Evolutionary conservation across 1,140 invertebrate species (phyloP).

Genomic region (Drosophila mojavensis): DNA sequence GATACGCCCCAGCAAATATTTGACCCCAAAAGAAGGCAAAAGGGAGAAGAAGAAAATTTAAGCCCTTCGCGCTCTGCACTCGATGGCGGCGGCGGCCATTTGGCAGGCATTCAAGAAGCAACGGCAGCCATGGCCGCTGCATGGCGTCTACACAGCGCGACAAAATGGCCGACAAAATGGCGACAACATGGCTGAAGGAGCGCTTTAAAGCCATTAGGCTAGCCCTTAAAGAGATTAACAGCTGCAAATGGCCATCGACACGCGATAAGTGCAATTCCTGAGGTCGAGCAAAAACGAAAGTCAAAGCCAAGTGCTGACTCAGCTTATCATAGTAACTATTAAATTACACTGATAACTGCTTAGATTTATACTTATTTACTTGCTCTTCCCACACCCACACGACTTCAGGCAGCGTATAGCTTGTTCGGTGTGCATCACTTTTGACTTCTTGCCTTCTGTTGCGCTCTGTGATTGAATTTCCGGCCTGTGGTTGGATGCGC

Average conservation of each 20-base stretch:
- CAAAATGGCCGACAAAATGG: constrained; percentile 67
- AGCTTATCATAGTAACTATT: too few species aligned
- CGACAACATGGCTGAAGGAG: constrained; percentile 34
- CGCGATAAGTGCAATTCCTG: background rate
- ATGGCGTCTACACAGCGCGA: constrained; percentile 70
- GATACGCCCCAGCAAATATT: constrained; percentile 38
- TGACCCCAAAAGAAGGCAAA: constrained; percentile 19
- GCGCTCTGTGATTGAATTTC: constrained; percentile 62
- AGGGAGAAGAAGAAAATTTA: background rate
- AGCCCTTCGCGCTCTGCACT: background rate
- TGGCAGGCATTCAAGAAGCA: constrained; percentile 68
- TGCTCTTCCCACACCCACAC: too few species aligned
- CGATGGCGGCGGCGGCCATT: constrained; percentile 33
- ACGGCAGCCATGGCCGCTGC: constrained; percentile 46
- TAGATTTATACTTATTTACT: too few species aligned
- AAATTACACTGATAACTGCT: too few species aligned
- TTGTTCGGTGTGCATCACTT: background rate
- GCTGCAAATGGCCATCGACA: constrained; percentile 9
- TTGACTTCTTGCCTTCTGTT: constrained; percentile 14
- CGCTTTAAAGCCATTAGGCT: constrained; percentile 36
- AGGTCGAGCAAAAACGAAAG: background rate
- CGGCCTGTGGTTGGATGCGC: constrained; percentile 65
- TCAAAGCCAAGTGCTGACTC: too few species aligned
- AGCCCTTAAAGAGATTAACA: constrained; percentile 15
- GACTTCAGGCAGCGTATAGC: background rate